A percentile compares a stretch with the other conserved stretches of the same genome.
These are phyloP conservation scores for Lasioglossum malachurum DNA, from an alignment of 2,888 invertebrate species.

Conservation along the genomic window DNA sequence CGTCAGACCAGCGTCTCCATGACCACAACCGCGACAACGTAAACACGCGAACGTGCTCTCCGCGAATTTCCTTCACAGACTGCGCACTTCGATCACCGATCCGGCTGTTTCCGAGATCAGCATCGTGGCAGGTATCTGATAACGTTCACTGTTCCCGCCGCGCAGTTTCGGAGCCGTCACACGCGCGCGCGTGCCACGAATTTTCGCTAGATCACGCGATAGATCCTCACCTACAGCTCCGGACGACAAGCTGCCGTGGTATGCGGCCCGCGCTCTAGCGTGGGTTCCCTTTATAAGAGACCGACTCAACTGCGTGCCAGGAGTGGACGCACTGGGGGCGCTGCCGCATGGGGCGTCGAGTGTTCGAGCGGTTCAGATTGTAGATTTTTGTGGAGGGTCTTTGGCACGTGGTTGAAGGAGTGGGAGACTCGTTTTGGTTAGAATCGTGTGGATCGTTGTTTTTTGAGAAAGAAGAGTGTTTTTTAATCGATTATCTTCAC, in stretches of 20 bases:
- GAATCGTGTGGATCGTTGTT: neutral
- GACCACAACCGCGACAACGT: slow-evolving; percentile 29
- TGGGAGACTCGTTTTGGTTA: neutral
- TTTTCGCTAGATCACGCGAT: slow-evolving; percentile 48
- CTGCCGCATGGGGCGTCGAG: neutral
- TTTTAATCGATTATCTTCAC: no score
- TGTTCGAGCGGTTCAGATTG: neutral
- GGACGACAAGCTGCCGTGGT: slow-evolving; percentile 72
- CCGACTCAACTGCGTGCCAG: slow-evolving; percentile 50
- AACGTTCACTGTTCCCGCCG: neutral
- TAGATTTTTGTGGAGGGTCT: neutral
- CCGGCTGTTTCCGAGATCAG: neutral
- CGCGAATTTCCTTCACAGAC: slow-evolving; percentile 43
- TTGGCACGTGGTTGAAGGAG: neutral
- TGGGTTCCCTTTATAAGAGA: slow-evolving; percentile 76
- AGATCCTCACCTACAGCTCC: slow-evolving; percentile 37
- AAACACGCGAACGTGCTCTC: slow-evolving; percentile 35
- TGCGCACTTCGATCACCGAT: slow-evolving; percentile 1
- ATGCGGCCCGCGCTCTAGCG: slow-evolving; percentile 74
- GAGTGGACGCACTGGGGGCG: slow-evolving; percentile 25
- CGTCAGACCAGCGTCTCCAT: slow-evolving; percentile 47
- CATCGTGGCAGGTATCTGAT: neutral
- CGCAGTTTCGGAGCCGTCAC: neutral
- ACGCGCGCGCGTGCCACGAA: slow-evolving; percentile 45
- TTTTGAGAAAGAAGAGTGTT: neutral